These are phyloP conservation scores for Eubasilissa splendida DNA, from an alignment of 2,888 invertebrate genomes.

Conservation along the genomic window DNA sequence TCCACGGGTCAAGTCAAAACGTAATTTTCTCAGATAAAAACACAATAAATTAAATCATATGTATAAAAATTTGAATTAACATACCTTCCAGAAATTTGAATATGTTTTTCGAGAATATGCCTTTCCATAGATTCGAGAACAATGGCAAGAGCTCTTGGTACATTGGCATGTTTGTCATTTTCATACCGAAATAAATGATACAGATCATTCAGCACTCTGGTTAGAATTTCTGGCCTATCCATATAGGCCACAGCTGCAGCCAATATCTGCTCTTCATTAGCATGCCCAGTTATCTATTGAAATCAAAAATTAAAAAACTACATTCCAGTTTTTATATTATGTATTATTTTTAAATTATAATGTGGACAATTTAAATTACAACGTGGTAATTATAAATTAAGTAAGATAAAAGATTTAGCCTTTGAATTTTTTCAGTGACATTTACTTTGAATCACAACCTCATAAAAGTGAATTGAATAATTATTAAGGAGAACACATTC, in stretches of 20 bases:
- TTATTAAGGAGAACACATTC: too few species aligned
- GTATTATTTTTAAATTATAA: too few species aligned
- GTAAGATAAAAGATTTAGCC: too few species aligned
- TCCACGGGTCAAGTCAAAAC: too few species aligned
- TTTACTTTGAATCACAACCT: too few species aligned
- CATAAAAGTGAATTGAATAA: too few species aligned
- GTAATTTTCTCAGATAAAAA: too few species aligned
- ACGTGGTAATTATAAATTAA: too few species aligned
- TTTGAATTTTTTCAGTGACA: too few species aligned
- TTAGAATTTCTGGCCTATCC: constrained; percentile 87
- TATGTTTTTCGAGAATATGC: constrained; percentile 88
- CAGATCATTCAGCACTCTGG: constrained; percentile 90
- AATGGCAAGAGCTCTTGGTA: constrained; percentile 80
- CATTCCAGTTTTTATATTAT: neutral
- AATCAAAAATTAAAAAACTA: constrained; percentile 30
- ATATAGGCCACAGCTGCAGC: constrained; percentile 88
- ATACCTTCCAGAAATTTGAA: constrained; percentile 93
- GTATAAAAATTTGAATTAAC: neutral
- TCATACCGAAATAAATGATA: constrained; percentile 91
- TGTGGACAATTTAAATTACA: too few species aligned
- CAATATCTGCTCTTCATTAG: constrained; percentile 91
- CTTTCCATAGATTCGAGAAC: constrained; percentile 93
- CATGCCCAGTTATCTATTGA: constrained; percentile 89
- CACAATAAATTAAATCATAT: too few species aligned
- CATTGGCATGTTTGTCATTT: constrained; percentile 64